These are phyloP conservation scores for Gortyna flavago DNA, from an alignment of 2,888 invertebrate genomes.

Conservation along the genomic window DNA sequence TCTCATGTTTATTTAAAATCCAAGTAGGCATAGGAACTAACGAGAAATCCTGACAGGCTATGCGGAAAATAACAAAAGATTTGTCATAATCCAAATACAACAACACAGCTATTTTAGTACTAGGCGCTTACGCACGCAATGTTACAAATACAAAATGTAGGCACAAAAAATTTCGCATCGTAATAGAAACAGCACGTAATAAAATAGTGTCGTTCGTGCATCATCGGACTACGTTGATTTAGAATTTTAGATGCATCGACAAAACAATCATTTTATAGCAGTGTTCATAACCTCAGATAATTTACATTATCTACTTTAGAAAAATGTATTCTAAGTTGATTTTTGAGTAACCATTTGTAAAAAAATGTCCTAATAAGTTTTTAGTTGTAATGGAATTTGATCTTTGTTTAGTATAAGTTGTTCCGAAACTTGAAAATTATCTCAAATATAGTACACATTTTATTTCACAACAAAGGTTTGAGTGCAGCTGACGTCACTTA, in stretches of 20 bases:
- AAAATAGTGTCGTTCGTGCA: constrained; percentile 12
- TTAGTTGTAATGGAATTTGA: not conserved
- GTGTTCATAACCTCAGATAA: no score
- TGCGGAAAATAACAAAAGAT: constrained; percentile 31
- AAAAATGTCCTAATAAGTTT: not conserved
- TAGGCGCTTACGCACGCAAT: constrained; percentile 15
- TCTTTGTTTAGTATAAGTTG: no score
- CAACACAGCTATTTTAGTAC: constrained; percentile 26
- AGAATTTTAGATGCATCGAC: constrained; percentile 14
- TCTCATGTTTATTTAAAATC: constrained; percentile 10
- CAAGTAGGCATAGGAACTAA: not conserved
- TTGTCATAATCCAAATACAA: constrained; percentile 37
- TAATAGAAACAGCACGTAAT: constrained; percentile 15
- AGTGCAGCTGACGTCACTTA: constrained; percentile 20
- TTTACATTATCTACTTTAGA: no score
- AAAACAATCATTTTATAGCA: not conserved
- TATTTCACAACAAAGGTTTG: constrained; percentile 31
- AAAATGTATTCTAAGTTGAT: no score
- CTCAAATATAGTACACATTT: not conserved
- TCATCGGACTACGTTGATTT: not conserved
- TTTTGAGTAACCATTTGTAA: not conserved
- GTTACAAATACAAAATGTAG: constrained; percentile 13
- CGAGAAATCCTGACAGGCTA: not conserved
- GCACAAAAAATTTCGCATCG: constrained; percentile 1
- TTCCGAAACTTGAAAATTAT: no score